Evolutionary conservation across 2,888 invertebrate genomes (phyloP).

Genomic region (Perizoma flavofasciatum): DNA sequence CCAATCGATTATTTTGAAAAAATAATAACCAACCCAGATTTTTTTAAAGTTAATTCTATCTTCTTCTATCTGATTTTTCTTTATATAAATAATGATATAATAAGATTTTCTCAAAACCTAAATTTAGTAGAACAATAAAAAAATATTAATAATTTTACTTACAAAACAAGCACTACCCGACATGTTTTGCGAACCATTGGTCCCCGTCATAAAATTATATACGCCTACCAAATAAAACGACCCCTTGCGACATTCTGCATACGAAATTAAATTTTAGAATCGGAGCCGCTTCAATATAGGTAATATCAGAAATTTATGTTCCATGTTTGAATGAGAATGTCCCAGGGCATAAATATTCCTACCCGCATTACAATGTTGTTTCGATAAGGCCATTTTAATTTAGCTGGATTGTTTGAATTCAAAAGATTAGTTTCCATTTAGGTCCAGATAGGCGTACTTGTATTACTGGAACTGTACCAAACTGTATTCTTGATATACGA

Average conservation of each 20-base stretch:
- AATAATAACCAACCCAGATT: too few relatives aligned
- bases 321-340: conserved; percentile 73
- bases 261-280: conserved; percentile 83
- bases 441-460: too few relatives aligned
- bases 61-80: too few relatives aligned
- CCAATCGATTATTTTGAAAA: too few relatives aligned
- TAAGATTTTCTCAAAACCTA: too few relatives aligned
- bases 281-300: conserved; percentile 80
- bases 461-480: too few relatives aligned
- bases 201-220: conserved; percentile 82
- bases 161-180: conserved; percentile 63
- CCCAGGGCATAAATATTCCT: conserved; percentile 65
- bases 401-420: conserved; percentile 1
- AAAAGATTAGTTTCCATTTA: neutral
- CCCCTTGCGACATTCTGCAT: conserved; percentile 76
- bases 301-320: conserved; percentile 80
- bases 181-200: conserved; percentile 80
- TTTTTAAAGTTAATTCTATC: too few relatives aligned
- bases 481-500: too few relatives aligned
- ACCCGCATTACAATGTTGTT: conserved; percentile 32
- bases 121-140: neutral
- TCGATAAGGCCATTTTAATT: conserved; percentile 7
- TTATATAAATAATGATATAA: too few relatives aligned
- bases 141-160: conserved; percentile 44
- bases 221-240: conserved; percentile 82